Conservation (phyloP, 2,888 invertebrate species). For the Halictus quadricinctus region DNA sequence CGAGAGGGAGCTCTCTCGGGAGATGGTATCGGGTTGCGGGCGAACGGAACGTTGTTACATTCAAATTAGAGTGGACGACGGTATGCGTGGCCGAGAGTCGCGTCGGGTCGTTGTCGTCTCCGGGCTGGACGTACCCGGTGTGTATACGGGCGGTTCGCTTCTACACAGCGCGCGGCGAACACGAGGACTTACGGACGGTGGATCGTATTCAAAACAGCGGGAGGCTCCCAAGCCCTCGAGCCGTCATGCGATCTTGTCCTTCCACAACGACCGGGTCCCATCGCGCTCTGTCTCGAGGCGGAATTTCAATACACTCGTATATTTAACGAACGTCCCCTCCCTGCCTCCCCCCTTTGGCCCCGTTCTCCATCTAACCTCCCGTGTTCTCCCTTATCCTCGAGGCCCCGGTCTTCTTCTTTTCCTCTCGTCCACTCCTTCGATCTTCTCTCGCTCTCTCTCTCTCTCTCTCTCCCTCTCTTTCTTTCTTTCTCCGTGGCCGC, state of each 20-base stretch:
- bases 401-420: constrained; percentile 21
- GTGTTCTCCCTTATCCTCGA: constrained; percentile 48
- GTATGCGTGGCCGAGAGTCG: constrained; percentile 77
- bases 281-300: constrained; percentile 75
- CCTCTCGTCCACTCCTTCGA: constrained; percentile 35
- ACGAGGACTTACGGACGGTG: constrained; percentile 67
- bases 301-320: constrained; percentile 80
- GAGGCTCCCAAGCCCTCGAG: constrained; percentile 75
- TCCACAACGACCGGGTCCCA: constrained; percentile 77
- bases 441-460: background rate
- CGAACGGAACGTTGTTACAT: constrained; percentile 82
- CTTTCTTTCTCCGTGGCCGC: background rate
- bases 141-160: constrained; percentile 61
- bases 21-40: constrained; percentile 81
- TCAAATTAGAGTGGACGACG: constrained; percentile 82
- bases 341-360: constrained; percentile 31
- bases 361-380: constrained; percentile 31
- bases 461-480: background rate
- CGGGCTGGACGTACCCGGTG: constrained; percentile 57
- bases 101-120: constrained; percentile 75
- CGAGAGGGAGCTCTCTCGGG: constrained; percentile 43
- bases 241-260: constrained; percentile 79
- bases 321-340: constrained; percentile 77
- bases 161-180: constrained; percentile 60
- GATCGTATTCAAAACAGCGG: constrained; percentile 81